Evolutionary conservation across 2,797 vertebrate genomes (phyloP).

Genomic region (Enteromius anoplus): DNA sequence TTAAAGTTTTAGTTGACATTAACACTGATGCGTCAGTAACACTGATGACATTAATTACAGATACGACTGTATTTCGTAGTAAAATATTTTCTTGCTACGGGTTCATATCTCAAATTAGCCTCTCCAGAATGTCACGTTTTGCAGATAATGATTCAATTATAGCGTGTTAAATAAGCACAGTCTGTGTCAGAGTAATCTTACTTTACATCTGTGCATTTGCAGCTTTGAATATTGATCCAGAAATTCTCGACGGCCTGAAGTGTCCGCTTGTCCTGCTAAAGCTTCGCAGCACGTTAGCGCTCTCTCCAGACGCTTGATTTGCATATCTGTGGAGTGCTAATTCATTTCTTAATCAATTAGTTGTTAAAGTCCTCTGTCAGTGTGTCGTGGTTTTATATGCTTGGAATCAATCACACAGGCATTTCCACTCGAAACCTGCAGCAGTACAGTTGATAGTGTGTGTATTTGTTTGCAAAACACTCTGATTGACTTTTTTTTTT

Average conservation of each 20-base stretch:
- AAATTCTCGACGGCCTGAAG: conserved; percentile 34
- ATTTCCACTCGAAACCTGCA: background rate
- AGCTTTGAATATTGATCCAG: conserved; percentile 29
- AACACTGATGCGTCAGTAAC: background rate
- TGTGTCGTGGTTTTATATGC: conserved; percentile 69
- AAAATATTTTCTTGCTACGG: background rate
- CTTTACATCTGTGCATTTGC: background rate
- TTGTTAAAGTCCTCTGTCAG: conserved; percentile 73
- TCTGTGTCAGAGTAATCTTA: background rate
- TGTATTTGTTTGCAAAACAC: background rate
- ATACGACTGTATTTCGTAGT: background rate
- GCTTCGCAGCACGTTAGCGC: conserved; percentile 3
- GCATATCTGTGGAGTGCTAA: conserved; percentile 72
- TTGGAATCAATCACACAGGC: conserved; percentile 49
- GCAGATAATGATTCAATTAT: conserved; percentile 16
- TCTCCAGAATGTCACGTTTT: background rate
- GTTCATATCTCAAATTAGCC: background rate
- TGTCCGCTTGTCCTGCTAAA: conserved; percentile 30
- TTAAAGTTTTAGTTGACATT: background rate
- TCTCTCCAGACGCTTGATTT: conserved; percentile 66
- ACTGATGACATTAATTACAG: too few relatives aligned
- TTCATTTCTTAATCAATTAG: conserved; percentile 77
- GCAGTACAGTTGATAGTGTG: too few relatives aligned
- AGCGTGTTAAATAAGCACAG: background rate
- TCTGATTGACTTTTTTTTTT: background rate